phyloP scores from a whole-genome alignment of 2,113 vertebrate genomes.

The Elanus axillaris region DNA sequence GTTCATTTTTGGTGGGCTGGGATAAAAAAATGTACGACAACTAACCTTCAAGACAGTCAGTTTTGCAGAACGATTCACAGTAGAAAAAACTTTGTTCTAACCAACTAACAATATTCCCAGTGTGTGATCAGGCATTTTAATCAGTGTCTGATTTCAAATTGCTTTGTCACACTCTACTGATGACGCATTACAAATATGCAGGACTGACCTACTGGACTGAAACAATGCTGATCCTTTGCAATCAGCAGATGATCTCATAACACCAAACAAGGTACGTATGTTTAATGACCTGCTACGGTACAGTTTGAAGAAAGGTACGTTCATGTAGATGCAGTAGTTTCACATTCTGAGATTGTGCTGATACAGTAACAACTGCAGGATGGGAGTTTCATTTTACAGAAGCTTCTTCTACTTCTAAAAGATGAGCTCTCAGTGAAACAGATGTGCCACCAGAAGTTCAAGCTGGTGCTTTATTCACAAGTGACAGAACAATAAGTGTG shows the following conservation, averaged over 20 bases:
- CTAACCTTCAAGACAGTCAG: slow-evolving; percentile 61
- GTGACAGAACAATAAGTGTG: not conserved
- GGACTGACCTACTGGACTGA: not conserved
- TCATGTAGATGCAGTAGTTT: not conserved
- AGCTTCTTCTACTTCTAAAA: not conserved
- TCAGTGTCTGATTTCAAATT: not conserved
- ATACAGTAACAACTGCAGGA: rapidly evolving
- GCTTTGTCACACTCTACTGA: not conserved
- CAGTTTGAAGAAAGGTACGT: not conserved
- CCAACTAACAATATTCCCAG: not conserved
- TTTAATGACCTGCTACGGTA: not conserved
- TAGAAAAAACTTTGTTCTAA: not conserved
- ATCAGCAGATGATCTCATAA: not conserved
- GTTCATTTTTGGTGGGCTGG: slow-evolving; percentile 61
- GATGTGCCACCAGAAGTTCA: not conserved
- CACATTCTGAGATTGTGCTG: not conserved
- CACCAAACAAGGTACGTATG: not conserved
- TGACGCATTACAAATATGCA: not conserved
- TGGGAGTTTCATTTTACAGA: not conserved
- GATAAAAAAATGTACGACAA: slow-evolving; percentile 47
- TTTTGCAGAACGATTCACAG: slow-evolving; percentile 18
- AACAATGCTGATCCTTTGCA: not conserved
- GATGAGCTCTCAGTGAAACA: not conserved
- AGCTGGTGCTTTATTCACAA: not conserved
- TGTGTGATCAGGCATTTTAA: slow-evolving; percentile 38